These are phyloP conservation scores for Solea solea DNA, from an alignment of 2,113 vertebrate species.

Conservation along the genomic window DNA sequence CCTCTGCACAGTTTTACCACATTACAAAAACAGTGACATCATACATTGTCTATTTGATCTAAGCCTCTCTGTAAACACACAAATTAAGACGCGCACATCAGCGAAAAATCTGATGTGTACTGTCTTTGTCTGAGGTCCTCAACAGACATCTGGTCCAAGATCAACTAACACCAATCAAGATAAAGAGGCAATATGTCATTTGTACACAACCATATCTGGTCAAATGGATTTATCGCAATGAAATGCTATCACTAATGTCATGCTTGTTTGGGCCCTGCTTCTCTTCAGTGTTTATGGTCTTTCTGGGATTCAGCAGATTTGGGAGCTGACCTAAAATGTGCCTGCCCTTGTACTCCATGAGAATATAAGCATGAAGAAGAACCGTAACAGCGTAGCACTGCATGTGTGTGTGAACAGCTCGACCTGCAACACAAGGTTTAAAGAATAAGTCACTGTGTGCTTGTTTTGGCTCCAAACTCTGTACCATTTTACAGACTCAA, in stretches of 20 bases:
- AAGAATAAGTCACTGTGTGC: conserved; percentile 71
- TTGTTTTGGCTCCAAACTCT: conserved; percentile 66
- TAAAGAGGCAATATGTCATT: conserved; percentile 28
- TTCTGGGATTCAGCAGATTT: conserved; percentile 43
- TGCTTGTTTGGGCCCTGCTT: conserved; percentile 19
- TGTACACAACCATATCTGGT: conserved; percentile 24
- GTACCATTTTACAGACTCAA: conserved; percentile 67
- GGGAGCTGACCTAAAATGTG: conserved; percentile 21
- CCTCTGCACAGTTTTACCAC: conserved; percentile 34
- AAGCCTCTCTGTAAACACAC: conserved; percentile 43
- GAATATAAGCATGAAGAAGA: conserved; percentile 60
- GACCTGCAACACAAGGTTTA: conserved; percentile 74
- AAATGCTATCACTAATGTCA: conserved; percentile 34
- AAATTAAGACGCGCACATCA: conserved; percentile 37
- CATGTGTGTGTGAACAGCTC: conserved; percentile 65
- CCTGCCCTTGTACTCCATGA: conserved; percentile 11
- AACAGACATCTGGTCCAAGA: conserved; percentile 45
- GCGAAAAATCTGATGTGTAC: conserved; percentile 32
- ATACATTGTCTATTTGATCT: conserved; percentile 35
- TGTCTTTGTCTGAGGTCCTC: conserved; percentile 28
- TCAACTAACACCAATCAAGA: conserved; percentile 37
- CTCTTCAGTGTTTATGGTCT: conserved; percentile 19
- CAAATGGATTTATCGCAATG: conserved; percentile 28
- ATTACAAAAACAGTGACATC: conserved; percentile 65
- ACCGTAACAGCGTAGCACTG: conserved; percentile 20